These are phyloP conservation scores for Icerya purchasi DNA, from an alignment of 2,888 invertebrate genomes.

Conservation along the genomic window DNA sequence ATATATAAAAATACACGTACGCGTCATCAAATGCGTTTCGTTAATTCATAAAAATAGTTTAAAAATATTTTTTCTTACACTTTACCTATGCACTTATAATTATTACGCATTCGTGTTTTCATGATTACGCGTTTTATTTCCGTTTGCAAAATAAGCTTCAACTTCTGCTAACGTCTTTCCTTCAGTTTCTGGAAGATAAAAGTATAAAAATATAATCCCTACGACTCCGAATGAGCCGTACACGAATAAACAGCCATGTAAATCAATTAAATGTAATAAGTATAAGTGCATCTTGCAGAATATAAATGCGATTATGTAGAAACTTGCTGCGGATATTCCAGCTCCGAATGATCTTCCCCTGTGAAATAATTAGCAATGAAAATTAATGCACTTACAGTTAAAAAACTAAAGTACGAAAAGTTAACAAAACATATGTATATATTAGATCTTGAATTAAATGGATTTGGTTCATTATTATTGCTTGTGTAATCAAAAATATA, in stretches of 20 bases:
- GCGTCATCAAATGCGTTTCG: too few species aligned
- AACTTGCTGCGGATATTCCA: constrained; percentile 32
- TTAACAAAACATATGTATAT: too few species aligned
- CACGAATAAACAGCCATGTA: constrained; percentile 21
- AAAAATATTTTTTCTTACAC: too few species aligned
- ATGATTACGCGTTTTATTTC: not conserved
- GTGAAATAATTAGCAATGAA: constrained; percentile 18
- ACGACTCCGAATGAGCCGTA: constrained; percentile 27
- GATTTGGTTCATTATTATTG: too few species aligned
- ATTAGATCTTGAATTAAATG: too few species aligned
- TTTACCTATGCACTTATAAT: too few species aligned
- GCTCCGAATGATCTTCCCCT: constrained; percentile 33
- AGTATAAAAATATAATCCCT: constrained; percentile 41
- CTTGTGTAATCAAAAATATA: too few species aligned
- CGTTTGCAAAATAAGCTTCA: constrained; percentile 12
- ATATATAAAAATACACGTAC: not conserved
- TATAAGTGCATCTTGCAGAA: constrained; percentile 30
- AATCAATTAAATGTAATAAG: constrained; percentile 15
- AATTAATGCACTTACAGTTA: too few species aligned
- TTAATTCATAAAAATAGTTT: too few species aligned
- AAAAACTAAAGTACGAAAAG: too few species aligned
- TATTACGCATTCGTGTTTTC: not conserved
- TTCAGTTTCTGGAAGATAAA: constrained; percentile 59
- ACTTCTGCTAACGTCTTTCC: constrained; percentile 37
- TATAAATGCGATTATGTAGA: constrained; percentile 31